These are phyloP conservation scores for Alexandromys fortis DNA, from an alignment of 2,113 vertebrate genomes.

Conservation along the genomic window DNA sequence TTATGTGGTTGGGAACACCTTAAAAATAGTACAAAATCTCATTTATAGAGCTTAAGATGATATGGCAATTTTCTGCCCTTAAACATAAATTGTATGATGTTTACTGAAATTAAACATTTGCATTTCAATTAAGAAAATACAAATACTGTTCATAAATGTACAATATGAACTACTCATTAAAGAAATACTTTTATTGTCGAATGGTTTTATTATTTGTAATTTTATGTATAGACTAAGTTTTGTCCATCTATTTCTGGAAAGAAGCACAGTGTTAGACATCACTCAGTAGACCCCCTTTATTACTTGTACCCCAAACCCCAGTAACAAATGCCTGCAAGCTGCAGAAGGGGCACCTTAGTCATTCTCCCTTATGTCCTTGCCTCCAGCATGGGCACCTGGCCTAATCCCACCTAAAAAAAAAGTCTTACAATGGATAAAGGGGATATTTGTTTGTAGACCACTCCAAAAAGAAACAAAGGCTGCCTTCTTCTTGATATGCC, in stretches of 20 bases:
- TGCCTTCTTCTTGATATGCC: neutral
- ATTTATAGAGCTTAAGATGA: neutral
- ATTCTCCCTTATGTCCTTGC: fast-evolving
- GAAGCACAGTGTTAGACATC: neutral
- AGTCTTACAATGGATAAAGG: neutral
- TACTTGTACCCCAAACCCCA: fast-evolving
- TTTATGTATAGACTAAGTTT: neutral
- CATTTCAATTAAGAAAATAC: neutral
- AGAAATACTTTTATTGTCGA: fast-evolving
- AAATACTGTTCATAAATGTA: neutral
- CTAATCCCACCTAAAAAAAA: neutral
- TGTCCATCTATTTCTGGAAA: neutral
- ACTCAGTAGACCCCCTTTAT: too few relatives aligned
- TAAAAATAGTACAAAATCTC: neutral
- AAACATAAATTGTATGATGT: neutral
- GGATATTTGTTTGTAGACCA: neutral
- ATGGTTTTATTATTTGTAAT: neutral
- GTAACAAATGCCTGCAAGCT: neutral
- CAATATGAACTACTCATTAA: neutral
- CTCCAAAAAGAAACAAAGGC: neutral
- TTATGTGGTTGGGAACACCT: neutral
- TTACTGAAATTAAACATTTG: neutral
- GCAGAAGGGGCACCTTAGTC: fast-evolving
- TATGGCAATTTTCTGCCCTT: neutral
- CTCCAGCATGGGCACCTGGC: fast-evolving